Conservation (phyloP, 2,113 vertebrate genomes). For the Melanerpes formicivorus region DNA sequence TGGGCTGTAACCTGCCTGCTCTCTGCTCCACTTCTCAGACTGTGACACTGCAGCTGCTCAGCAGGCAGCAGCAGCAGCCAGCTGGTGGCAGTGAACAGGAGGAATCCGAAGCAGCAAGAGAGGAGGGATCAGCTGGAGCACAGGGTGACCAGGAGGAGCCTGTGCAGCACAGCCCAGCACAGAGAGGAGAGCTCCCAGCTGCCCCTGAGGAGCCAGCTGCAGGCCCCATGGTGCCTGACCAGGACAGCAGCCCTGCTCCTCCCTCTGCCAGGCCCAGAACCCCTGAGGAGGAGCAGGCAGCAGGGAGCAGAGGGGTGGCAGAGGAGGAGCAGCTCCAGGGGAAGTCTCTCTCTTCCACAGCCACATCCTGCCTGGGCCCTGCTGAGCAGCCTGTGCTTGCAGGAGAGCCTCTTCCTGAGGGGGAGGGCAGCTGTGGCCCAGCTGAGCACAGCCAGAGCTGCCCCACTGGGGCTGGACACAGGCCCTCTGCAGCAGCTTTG, state of each 20-base stretch:
- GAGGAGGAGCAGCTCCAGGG: conserved; percentile 28
- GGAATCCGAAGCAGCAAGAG: neutral
- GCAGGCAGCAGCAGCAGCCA: conserved; percentile 42
- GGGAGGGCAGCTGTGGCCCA: neutral
- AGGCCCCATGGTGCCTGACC: neutral
- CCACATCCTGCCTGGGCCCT: neutral
- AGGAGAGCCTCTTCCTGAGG: neutral
- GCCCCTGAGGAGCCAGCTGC: neutral
- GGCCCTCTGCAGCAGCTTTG: neutral
- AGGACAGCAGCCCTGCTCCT: neutral
- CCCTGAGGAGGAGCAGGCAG: neutral
- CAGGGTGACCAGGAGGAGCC: neutral
- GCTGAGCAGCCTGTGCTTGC: neutral
- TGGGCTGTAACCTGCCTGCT: neutral
- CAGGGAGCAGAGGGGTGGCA: neutral
- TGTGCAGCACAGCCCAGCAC: neutral
- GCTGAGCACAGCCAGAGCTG: conserved; percentile 4
- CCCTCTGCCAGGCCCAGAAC: neutral
- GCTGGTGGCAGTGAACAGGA: conserved; percentile 59
- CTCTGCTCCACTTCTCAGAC: conserved; percentile 71
- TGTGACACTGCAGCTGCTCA: conserved; percentile 89
- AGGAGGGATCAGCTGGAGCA: neutral
- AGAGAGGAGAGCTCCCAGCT: neutral
- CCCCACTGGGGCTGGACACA: neutral
- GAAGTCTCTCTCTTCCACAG: neutral